phyloP scores from a whole-genome alignment of 2,888 invertebrate genomes.

The Caenorhabditis afra region DNA sequence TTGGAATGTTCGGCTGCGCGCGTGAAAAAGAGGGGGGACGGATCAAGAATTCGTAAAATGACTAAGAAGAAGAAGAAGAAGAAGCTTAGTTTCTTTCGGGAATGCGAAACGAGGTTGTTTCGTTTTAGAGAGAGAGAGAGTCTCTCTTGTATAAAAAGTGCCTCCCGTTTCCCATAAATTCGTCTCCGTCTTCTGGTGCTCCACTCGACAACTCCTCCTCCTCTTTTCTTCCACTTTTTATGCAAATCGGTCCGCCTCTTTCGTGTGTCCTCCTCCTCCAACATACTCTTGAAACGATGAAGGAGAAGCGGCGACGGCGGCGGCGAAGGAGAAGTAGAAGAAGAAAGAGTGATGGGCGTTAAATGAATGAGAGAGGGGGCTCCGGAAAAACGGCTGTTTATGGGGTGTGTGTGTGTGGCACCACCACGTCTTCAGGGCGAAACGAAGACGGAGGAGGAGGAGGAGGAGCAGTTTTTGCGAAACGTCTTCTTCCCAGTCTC shows the following conservation, averaged over 20 bases:
- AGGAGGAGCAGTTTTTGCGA: background rate
- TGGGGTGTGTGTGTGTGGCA: background rate
- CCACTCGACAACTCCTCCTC: constrained; percentile 26
- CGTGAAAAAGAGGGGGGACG: constrained; percentile 5
- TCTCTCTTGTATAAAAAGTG: too few relatives aligned
- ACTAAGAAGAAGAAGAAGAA: too few relatives aligned
- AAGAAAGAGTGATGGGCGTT: constrained; percentile 4
- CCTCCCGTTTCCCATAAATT: constrained; percentile 30
- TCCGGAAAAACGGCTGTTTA: constrained; percentile 3
- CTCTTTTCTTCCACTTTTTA: constrained; percentile 24
- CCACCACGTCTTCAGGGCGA: constrained; percentile 2
- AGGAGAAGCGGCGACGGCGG: too few relatives aligned
- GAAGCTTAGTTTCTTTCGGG: too few relatives aligned
- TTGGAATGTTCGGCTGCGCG: too few relatives aligned
- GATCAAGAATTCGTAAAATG: constrained; percentile 41
- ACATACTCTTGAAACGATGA: background rate
- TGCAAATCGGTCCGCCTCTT: constrained; percentile 43
- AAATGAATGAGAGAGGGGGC: background rate
- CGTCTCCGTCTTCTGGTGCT: constrained; percentile 20
- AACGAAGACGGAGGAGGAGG: too few relatives aligned
- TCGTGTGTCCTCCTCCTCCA: background rate
- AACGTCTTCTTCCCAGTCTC: constrained; percentile 24
- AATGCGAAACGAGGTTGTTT: too few relatives aligned
- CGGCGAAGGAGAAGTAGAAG: background rate
- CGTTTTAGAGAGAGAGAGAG: too few relatives aligned